Percentiles rank a stretch among this genome's conserved stretches.
Conservation (phyloP, 2,113 vertebrate species). For the Picathartes gymnocephalus region DNA sequence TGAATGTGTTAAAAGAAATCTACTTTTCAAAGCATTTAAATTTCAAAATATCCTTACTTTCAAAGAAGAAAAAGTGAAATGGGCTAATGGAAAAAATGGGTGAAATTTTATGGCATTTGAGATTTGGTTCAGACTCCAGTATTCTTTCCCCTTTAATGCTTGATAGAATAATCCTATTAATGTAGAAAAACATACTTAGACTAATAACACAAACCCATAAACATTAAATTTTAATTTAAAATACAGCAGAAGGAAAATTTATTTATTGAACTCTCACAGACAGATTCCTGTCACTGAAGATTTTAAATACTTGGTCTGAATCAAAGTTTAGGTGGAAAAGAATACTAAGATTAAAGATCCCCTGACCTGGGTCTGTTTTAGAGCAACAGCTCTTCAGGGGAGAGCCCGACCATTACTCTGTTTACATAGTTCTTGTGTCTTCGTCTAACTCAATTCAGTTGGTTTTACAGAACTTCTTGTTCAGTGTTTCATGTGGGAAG, state of each 20-base stretch:
- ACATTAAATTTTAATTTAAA: not conserved
- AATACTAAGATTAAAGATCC: not conserved
- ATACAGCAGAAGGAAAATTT: not conserved
- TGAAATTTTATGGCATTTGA: not conserved
- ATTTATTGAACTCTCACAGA: not conserved
- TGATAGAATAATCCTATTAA: not conserved
- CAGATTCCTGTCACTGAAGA: not conserved
- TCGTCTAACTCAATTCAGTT: not conserved
- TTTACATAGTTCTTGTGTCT: not conserved
- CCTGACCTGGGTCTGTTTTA: not conserved
- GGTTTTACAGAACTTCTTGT: not conserved
- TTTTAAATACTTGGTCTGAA: not conserved
- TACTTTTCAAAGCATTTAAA: not conserved
- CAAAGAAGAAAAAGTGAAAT: not conserved
- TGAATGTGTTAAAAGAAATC: not conserved
- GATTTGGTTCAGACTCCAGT: not conserved
- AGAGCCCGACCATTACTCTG: rapidly evolving
- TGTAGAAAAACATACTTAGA: not conserved
- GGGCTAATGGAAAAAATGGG: not conserved
- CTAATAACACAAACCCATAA: not conserved
- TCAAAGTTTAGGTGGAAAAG: not conserved
- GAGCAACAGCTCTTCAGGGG: not conserved
- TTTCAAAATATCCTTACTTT: not conserved
- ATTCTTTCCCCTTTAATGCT: not conserved
- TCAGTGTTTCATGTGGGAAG: not conserved